phyloP scores from a whole-genome alignment of 2,113 vertebrate species.

The Crotalus horridus region DNA sequence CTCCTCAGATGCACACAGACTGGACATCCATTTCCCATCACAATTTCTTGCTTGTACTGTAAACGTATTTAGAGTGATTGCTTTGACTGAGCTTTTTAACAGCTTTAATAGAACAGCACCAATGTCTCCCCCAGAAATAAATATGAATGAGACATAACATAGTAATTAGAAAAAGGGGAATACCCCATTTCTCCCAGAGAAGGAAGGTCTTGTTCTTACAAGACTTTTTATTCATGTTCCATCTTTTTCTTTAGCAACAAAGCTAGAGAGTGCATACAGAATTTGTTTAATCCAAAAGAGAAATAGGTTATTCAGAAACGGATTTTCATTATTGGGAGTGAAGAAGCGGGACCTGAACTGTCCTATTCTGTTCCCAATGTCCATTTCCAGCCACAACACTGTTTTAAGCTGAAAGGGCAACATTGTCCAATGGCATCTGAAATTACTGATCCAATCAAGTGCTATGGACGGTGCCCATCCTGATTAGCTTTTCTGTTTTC shows the following conservation, averaged over 20 bases:
- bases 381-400: background rate
- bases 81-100: background rate
- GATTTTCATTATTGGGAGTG: background rate
- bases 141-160: background rate
- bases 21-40: background rate
- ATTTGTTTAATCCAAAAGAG: background rate
- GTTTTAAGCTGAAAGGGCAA: background rate
- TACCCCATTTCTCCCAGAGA: background rate
- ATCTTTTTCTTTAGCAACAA: background rate
- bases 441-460: background rate
- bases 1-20: background rate
- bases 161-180: background rate
- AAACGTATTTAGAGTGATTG: background rate
- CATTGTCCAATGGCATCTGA: background rate
- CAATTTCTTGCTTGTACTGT: background rate
- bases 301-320: background rate
- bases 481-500: background rate
- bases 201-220: background rate
- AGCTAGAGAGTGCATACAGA: background rate
- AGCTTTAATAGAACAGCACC: background rate
- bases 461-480: background rate
- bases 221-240: background rate
- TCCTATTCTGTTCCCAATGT: background rate
- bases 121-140: background rate
- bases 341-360: background rate